Evolutionary conservation across 2,797 vertebrate genomes (phyloP).

Genomic region (Octomys mimax): DNA sequence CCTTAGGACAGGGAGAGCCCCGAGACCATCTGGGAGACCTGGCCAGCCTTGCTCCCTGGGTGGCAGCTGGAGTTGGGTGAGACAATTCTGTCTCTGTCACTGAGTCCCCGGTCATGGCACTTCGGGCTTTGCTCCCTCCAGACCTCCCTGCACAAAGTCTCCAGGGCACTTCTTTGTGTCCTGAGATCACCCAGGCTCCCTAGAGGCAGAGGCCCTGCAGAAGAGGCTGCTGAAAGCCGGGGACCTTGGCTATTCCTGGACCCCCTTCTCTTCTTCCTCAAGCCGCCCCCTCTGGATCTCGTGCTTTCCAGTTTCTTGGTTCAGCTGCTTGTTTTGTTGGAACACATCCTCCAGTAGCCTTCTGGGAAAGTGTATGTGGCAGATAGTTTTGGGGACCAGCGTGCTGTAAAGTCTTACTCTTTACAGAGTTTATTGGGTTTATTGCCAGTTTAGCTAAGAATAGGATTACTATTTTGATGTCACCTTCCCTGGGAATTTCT

Average conservation of each 20-base stretch:
- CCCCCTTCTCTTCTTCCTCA: background rate
- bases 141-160: too few relatives aligned
- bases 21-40: background rate
- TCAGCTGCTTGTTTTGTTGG: background rate
- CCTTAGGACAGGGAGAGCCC: background rate
- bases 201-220: too few relatives aligned
- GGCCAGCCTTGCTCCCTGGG: too few relatives aligned
- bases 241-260: background rate
- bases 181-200: too few relatives aligned
- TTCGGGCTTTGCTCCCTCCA: too few relatives aligned
- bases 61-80: too few relatives aligned
- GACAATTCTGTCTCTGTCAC: too few relatives aligned
- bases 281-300: background rate
- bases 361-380: background rate
- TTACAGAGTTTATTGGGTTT: too few relatives aligned
- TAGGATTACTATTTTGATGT: background rate
- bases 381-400: background rate
- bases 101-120: too few relatives aligned
- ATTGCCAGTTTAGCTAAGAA: background rate
- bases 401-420: background rate
- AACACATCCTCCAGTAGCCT: background rate
- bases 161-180: too few relatives aligned
- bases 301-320: background rate
- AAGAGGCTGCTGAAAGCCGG: too few relatives aligned
- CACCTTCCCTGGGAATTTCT: background rate